phyloP scores from a whole-genome alignment of 2,888 invertebrate species.

The Idaea aversata region DNA sequence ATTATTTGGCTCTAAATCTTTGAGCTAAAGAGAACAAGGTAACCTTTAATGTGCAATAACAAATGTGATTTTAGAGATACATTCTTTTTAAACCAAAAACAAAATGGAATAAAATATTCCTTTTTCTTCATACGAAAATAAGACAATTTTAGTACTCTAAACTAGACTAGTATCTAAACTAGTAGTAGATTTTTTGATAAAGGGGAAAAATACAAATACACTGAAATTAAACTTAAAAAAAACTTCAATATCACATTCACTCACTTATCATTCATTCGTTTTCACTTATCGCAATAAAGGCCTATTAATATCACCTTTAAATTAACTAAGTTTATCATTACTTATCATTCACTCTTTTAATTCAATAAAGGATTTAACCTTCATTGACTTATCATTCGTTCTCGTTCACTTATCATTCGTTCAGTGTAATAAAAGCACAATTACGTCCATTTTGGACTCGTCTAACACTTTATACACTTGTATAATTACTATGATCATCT shows the following conservation, averaged over 20 bases:
- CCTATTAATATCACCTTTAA: conserved; percentile 9
- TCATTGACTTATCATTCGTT: background rate
- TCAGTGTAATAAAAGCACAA: background rate
- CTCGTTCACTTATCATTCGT: background rate
- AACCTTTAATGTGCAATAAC: background rate
- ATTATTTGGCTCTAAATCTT: background rate
- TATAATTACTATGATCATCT: background rate
- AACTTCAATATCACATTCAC: background rate
- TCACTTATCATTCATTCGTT: background rate
- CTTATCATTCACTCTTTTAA: background rate
- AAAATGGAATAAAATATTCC: background rate
- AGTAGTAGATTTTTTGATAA: background rate
- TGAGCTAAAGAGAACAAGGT: background rate
- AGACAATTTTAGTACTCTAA: too few relatives aligned
- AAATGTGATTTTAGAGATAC: background rate
- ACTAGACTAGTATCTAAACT: too few relatives aligned
- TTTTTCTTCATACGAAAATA: too few relatives aligned
- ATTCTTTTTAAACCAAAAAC: background rate
- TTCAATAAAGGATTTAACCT: background rate
- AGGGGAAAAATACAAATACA: background rate
- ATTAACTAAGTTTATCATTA: conserved; percentile 1
- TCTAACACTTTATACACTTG: background rate
- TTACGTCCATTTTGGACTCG: background rate
- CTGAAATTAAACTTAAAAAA: background rate
- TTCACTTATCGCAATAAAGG: background rate